Evolutionary conservation across 2,113 vertebrate species (phyloP).

Genomic region (Copsychus sechellarum): DNA sequence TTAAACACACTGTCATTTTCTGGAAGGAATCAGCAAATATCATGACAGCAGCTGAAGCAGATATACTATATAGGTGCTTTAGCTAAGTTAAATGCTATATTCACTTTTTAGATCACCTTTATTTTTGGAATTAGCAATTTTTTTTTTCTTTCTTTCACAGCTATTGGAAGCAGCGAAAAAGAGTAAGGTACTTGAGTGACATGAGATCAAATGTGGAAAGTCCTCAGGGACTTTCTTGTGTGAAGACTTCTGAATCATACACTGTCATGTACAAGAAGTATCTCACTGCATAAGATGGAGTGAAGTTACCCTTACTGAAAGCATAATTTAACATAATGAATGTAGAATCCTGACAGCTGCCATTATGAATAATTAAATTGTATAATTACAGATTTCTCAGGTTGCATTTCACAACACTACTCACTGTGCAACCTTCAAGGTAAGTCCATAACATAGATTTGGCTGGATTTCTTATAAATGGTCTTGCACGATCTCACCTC

Average conservation of each 20-base stretch:
- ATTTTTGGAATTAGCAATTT: neutral
- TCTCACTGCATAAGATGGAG: neutral
- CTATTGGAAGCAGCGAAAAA: neutral
- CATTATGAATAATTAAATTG: constrained; percentile 35
- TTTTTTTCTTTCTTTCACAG: neutral
- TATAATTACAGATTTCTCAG: neutral
- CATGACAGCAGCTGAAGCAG: neutral
- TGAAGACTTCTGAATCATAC: constrained; percentile 1
- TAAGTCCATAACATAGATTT: neutral
- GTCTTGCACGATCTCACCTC: neutral
- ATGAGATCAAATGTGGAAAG: neutral
- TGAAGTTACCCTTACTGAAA: neutral
- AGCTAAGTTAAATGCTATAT: neutral
- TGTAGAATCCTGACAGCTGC: neutral
- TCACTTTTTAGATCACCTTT: neutral
- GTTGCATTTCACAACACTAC: neutral
- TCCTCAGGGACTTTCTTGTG: neutral
- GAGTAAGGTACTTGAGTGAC: neutral
- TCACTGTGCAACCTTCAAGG: neutral
- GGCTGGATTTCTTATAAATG: neutral
- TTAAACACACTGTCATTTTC: neutral
- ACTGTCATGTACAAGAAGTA: neutral
- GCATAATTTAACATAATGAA: constrained; percentile 15
- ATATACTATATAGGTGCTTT: neutral
- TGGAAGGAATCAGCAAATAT: neutral